Conservation (phyloP, 2,797 vertebrate genomes). For the Otus scops region DNA sequence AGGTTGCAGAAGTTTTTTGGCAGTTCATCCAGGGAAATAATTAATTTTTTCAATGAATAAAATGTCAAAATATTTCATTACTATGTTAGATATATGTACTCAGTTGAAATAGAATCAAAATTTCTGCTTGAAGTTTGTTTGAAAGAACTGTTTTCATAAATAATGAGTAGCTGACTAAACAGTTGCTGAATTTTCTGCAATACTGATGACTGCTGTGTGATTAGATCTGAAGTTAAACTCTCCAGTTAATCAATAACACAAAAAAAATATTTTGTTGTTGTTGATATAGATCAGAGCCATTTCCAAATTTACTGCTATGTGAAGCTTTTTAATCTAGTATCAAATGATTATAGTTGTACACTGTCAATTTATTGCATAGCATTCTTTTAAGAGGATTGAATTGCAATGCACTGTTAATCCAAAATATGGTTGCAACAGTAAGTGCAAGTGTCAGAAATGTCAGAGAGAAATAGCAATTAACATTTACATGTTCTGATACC, state of each 20-base stretch:
- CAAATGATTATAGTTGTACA: not conserved
- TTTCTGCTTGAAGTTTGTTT: not conserved
- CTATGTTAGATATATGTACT: not conserved
- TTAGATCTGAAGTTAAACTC: not conserved
- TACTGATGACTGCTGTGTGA: not conserved
- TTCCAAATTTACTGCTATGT: not conserved
- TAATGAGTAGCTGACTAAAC: not conserved
- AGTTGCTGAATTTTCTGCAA: not conserved
- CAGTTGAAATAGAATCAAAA: not conserved
- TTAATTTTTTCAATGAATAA: not conserved
- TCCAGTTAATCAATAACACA: not conserved
- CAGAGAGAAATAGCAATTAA: not conserved
- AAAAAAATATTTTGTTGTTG: not conserved
- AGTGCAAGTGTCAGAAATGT: constrained; percentile 17
- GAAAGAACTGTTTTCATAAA: not conserved
- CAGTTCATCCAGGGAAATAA: not conserved
- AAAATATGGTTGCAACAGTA: not conserved
- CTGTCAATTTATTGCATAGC: not conserved
- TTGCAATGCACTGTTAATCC: not conserved
- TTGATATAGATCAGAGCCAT: not conserved
- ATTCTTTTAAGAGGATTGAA: constrained; percentile 36
- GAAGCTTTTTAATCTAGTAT: constrained; percentile 6
- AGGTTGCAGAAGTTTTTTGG: not conserved
- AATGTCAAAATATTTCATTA: not conserved
- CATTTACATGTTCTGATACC: not conserved